Percentiles rank a stretch among this genome's conserved stretches.
phyloP scores from a whole-genome alignment of 2,113 vertebrate species.

The Sorex araneus region DNA sequence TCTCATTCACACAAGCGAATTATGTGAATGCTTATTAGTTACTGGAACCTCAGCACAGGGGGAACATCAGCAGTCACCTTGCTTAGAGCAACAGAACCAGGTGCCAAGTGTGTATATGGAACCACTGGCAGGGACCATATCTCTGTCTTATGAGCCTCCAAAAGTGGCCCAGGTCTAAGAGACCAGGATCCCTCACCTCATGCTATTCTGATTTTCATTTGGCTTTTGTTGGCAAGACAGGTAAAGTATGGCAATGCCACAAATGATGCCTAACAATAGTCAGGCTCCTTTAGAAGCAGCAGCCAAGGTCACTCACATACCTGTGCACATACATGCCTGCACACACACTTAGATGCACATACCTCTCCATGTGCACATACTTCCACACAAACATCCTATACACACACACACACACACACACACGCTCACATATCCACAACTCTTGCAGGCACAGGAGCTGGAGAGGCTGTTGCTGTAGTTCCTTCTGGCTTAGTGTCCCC shows the following conservation, averaged over 20 bases:
- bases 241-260: neutral
- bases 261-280: neutral
- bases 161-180: neutral
- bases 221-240: neutral
- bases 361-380: neutral
- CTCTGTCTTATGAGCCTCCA: neutral
- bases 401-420: neutral
- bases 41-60: neutral
- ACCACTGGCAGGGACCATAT: neutral
- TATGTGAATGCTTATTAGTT: too few relatives aligned
- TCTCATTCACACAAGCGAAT: neutral
- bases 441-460: neutral
- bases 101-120: neutral
- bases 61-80: neutral
- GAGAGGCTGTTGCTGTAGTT: neutral
- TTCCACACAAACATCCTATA: neutral
- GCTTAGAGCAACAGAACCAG: neutral
- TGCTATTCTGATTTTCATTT: neutral
- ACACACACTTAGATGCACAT: neutral
- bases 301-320: neutral
- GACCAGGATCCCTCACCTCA: neutral
- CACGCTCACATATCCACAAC: neutral
- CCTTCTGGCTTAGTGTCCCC: neutral
- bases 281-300: neutral
- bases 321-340: neutral